Evolutionary conservation across 2,888 invertebrate genomes (phyloP).

Genomic region (Adela reaumurella): DNA sequence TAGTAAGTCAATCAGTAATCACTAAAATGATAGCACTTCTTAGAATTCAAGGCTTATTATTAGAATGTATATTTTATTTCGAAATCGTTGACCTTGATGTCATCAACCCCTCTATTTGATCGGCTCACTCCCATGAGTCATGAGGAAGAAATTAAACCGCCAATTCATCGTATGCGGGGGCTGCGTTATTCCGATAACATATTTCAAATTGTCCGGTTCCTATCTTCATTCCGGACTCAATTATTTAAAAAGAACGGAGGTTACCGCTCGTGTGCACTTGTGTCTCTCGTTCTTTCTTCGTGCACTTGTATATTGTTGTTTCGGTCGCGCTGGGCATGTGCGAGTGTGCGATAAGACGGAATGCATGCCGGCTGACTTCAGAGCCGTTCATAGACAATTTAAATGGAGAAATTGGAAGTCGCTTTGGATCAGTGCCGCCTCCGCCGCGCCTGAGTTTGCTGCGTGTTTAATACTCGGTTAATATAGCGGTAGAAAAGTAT

Average conservation of each 20-base stretch:
- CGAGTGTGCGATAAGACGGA: constrained; percentile 38
- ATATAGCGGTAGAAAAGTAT: background rate
- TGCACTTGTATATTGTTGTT: background rate
- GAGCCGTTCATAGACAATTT: constrained; percentile 51
- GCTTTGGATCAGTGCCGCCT: constrained; percentile 7
- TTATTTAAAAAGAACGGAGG: constrained; percentile 48
- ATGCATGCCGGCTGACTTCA: constrained; percentile 50
- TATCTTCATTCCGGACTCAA: constrained; percentile 51
- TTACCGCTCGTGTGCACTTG: constrained; percentile 28
- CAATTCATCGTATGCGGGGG: constrained; percentile 31
- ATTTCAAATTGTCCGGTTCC: constrained; percentile 41
- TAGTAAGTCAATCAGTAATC: too few species aligned
- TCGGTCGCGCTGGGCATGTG: background rate
- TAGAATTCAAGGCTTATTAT: too few species aligned
- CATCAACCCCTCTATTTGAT: too few species aligned
- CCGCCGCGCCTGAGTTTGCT: background rate
- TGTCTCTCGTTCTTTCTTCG: constrained; percentile 20
- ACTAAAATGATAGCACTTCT: too few species aligned
- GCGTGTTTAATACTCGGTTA: background rate
- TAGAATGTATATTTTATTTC: too few species aligned
- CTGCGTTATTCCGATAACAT: constrained; percentile 43
- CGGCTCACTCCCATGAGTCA: constrained; percentile 19
- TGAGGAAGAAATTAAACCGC: constrained; percentile 41
- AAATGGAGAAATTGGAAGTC: constrained; percentile 51
- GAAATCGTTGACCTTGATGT: too few species aligned